These are phyloP conservation scores for Imbricaverruca yamaguchii DNA, from an alignment of 2,888 invertebrate species.

Conservation along the genomic window DNA sequence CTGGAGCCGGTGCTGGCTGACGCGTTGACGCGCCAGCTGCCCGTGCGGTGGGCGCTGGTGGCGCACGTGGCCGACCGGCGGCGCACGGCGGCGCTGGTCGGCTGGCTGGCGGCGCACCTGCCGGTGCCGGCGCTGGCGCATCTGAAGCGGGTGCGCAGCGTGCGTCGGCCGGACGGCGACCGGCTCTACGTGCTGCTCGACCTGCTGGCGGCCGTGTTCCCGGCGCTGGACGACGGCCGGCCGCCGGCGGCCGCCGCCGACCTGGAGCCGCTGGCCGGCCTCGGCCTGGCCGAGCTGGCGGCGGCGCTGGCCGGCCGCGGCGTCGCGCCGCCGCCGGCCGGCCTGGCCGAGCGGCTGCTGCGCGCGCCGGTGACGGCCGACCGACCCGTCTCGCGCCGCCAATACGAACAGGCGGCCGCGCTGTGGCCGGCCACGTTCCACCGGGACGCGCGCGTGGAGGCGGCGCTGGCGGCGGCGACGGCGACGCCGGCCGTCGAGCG, in stretches of 20 bases:
- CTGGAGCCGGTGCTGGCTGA: not conserved
- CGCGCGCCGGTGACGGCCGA: constrained; percentile 47
- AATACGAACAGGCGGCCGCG: constrained; percentile 53
- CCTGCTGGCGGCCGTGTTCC: constrained; percentile 57
- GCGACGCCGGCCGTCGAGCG: constrained; percentile 26
- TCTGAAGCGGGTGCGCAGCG: constrained; percentile 30
- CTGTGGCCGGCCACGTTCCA: constrained; percentile 82
- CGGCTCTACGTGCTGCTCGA: constrained; percentile 3
- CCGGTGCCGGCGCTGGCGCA: constrained; percentile 30
- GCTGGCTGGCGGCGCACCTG: constrained; percentile 26
- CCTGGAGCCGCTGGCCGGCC: constrained; percentile 47
- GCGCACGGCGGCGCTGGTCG: constrained; percentile 19
- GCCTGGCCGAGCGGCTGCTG: constrained; percentile 5
- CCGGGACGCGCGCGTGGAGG: constrained; percentile 59
- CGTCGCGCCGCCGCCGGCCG: constrained; percentile 23
- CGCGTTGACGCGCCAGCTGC: not conserved
- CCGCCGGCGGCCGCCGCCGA: constrained; percentile 77
- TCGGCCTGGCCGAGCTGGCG: constrained; percentile 24
- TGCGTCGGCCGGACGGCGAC: not conserved
- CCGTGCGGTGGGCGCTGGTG: not conserved
- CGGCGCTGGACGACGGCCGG: constrained; percentile 57
- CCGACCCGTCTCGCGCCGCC: constrained; percentile 58
- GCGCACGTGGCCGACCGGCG: not conserved
- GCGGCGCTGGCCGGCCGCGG: constrained; percentile 22
- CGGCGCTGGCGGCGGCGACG: constrained; percentile 50